These are phyloP conservation scores for Perdita meconis DNA, from an alignment of 2,888 invertebrate species.

Conservation along the genomic window DNA sequence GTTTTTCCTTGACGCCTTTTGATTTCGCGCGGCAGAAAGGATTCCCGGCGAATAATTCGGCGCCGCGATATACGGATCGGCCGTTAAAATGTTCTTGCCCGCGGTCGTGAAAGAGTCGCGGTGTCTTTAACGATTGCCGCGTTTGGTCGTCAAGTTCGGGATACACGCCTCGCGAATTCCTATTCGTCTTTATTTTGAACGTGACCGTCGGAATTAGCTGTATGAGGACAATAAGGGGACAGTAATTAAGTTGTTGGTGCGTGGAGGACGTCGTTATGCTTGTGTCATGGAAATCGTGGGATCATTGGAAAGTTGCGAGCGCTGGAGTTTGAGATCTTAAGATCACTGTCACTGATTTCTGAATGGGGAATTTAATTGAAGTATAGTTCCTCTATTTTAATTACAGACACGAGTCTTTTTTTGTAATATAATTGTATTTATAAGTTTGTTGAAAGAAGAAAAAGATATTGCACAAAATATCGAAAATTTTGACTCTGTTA, in stretches of 20 bases:
- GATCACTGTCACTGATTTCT: too few relatives aligned
- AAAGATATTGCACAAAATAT: too few relatives aligned
- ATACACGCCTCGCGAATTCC: slow-evolving; percentile 56
- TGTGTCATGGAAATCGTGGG: neutral
- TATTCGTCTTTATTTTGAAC: slow-evolving; percentile 11
- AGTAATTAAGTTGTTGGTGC: neutral
- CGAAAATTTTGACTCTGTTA: too few relatives aligned
- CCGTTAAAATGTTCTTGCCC: slow-evolving; percentile 72
- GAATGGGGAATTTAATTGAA: too few relatives aligned
- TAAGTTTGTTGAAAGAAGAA: too few relatives aligned
- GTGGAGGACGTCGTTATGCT: neutral
- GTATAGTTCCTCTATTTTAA: too few relatives aligned
- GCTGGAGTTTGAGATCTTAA: neutral
- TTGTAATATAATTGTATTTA: too few relatives aligned
- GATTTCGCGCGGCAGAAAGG: slow-evolving; percentile 50
- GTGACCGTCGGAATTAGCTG: too few relatives aligned
- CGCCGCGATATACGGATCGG: slow-evolving; percentile 73
- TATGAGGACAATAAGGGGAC: neutral
- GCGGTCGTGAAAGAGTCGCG: slow-evolving; percentile 48
- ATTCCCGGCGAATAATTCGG: slow-evolving; percentile 64
- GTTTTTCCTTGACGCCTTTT: slow-evolving; percentile 33
- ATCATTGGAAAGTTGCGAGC: neutral
- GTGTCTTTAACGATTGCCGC: slow-evolving; percentile 67
- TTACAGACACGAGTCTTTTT: too few relatives aligned
- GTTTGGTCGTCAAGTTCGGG: slow-evolving; percentile 71